Base-by-base conservation (phyloP, 2,113 vertebrate species). In the Dromaius novaehollandiae region DNA sequence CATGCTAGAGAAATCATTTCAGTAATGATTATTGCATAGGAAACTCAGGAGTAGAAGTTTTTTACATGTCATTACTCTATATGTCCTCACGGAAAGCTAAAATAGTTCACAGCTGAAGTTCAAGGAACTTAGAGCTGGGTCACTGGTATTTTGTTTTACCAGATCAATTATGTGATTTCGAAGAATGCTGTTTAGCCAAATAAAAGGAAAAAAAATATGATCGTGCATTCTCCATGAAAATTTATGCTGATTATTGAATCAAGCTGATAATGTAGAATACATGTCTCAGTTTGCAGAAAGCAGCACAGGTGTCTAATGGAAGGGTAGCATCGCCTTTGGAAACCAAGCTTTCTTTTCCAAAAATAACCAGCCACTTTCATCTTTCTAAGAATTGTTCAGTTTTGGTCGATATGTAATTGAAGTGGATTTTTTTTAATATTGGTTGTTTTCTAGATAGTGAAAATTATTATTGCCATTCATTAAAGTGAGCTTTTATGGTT, bases 141-240 rank as follows among this genome's bases (percentile, higher is more conserved):
- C 40, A 21, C 65, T 68, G 34, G 51, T 48, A 26, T 21, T 91
- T 63, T 2, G 1, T 78, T 78, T 87, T 46, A 13, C 71, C 51
- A 12, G 38, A 26, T 26, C 42, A 9, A 44, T 19, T 88, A 44
- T 81, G 55, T 11, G 11, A 19, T 82, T 42, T 25, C 80, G 12
- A 40, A 9, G 46, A 40, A 38, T 61, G 15, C 9, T 0, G 0
- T 21, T 10, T 3, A n/a, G 42, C 64, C 46, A 28, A 30, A 61
- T 61, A 46, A n/a, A 40, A 28, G 15, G 68, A 53, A 5, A 4
- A 28, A 24, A n/a, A 3, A 68, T 24, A 14, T 70, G 19, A 3
- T 28, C 32, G 34, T 60, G 46, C 66, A 76, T 36, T 53, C 18
- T 30, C 18, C 7, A 32, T 25, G 48, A 25, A 80, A 65, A 60